Evolutionary conservation across 1,140 invertebrate species (phyloP).

Genomic region (Homarus americanus): DNA sequence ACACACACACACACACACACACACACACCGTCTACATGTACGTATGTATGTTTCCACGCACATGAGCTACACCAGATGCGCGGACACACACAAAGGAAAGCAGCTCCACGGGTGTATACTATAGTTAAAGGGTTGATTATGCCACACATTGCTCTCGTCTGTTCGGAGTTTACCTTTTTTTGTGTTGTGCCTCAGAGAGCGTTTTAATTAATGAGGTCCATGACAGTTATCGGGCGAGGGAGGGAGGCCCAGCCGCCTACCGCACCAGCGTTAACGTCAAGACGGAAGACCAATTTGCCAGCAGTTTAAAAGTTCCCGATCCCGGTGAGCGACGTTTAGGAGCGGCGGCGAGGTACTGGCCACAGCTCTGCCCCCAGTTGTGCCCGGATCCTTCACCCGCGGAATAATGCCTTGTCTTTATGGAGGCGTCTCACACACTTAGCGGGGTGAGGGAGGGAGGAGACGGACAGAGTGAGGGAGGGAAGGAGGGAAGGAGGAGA

Average conservation of each 20-base stretch:
- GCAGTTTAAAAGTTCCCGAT: constrained; percentile 1
- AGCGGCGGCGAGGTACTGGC: neutral
- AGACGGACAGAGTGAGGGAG: neutral
- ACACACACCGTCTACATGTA: neutral
- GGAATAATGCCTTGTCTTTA: neutral
- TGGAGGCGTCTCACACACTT: neutral
- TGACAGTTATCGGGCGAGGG: constrained; percentile 4
- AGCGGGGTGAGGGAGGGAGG: neutral
- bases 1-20: constrained; percentile 34
- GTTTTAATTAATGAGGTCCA: constrained; percentile 30
- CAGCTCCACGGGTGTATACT: neutral
- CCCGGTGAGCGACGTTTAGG: constrained; percentile 38
- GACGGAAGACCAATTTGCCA: constrained; percentile 43
- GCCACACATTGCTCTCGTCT: neutral
- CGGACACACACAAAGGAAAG: neutral
- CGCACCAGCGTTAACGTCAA: constrained; percentile 15
- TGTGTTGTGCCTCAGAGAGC: neutral
- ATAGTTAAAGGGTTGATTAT: neutral
- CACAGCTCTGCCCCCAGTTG: neutral
- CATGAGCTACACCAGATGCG: neutral
- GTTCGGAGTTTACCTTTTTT: neutral
- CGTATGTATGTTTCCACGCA: neutral
- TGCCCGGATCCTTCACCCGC: neutral
- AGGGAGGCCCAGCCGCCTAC: neutral
- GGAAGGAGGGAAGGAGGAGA: neutral